Evolutionary conservation across 2,888 invertebrate genomes (phyloP), one percentile per base, ranked within the genome.

Genomic region (Bursaphelenchus okinawaensis): DNA sequence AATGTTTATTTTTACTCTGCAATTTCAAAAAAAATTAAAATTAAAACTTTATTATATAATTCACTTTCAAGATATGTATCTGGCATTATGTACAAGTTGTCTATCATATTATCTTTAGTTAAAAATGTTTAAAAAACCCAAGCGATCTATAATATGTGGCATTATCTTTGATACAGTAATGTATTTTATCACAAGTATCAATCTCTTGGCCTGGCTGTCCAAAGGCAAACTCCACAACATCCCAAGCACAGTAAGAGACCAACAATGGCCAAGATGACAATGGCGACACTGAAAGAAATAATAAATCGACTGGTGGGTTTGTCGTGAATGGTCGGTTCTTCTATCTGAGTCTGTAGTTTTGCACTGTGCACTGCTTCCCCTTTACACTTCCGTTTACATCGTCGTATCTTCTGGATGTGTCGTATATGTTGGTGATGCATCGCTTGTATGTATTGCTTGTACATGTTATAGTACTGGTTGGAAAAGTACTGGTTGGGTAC

Each of bases 241-340:
- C 62, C 58, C 64, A 63, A 19, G 63, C 63, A 63, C n/a, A 61
- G 22, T 4, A 63, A 29, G 7, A 63, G 12, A n/a, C 62, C 29
- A n/a, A 63, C 31, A 19, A 63, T n/a, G 19, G 27, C 22, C 28
- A 63, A 22, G 63, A 63, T 63, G 62, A 63, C 50, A 9, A 63
- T 9, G 19, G 62, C 23, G 7, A 63, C 40, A 23, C 63, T 63
- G 62, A 23, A 63, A 62, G 9, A 50, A 20, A 23, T 54, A 20
- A 59, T 40, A 23, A 19, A 59, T 24, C 12, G 12, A 23, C 50
- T 52, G 22, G 50, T 40, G 8, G 31, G 23, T n/a, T 59, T n/a
- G 4, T n/a, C n/a, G 22, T 51, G 9, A 9, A 50, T 1, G 9
- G 4, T 26, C 4, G 50, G 23, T 29, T 31, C 19, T 2, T 51